Evolutionary conservation across 2,113 vertebrate genomes (phyloP).

Genomic region (Rhabdomys dilectus): DNA sequence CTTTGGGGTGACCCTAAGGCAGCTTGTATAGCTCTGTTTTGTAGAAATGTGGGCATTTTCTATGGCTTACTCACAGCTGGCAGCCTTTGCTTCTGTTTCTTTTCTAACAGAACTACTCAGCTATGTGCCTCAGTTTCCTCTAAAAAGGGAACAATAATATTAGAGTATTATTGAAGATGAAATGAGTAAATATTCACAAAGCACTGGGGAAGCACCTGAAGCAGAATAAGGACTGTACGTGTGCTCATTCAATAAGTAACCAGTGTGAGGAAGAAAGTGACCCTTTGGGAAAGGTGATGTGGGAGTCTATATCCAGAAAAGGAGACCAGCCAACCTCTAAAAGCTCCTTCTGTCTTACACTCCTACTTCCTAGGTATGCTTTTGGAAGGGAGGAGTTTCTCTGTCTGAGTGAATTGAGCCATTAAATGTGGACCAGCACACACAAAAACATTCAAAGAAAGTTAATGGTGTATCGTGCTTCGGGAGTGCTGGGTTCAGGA

Average conservation of each 20-base stretch:
- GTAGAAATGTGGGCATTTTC: neutral
- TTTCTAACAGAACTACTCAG: neutral
- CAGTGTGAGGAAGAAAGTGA: slow-evolving; percentile 1
- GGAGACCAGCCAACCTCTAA: slow-evolving; percentile 53
- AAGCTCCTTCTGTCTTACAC: slow-evolving; percentile 55
- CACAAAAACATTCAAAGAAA: slow-evolving; percentile 81
- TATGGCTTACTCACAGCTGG: neutral
- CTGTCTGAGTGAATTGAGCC: slow-evolving; percentile 71
- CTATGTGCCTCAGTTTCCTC: neutral
- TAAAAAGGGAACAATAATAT: neutral
- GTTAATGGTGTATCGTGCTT: slow-evolving; percentile 68
- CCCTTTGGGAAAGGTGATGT: slow-evolving; percentile 36
- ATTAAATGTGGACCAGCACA: slow-evolving; percentile 72
- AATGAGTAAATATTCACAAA: slow-evolving; percentile 20
- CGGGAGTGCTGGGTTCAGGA: slow-evolving; percentile 41
- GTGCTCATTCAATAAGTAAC: slow-evolving; percentile 49
- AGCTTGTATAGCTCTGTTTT: neutral
- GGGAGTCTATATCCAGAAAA: slow-evolving; percentile 53
- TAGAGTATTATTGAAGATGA: neutral
- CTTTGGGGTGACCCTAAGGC: neutral
- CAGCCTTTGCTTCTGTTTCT: neutral
- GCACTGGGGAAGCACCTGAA: neutral
- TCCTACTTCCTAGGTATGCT: slow-evolving; percentile 65
- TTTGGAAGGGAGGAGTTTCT: slow-evolving; percentile 70
- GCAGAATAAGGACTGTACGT: neutral